These are phyloP conservation scores for Aptenodytes forsteri DNA, from an alignment of 2,113 vertebrate species.

Conservation along the genomic window DNA sequence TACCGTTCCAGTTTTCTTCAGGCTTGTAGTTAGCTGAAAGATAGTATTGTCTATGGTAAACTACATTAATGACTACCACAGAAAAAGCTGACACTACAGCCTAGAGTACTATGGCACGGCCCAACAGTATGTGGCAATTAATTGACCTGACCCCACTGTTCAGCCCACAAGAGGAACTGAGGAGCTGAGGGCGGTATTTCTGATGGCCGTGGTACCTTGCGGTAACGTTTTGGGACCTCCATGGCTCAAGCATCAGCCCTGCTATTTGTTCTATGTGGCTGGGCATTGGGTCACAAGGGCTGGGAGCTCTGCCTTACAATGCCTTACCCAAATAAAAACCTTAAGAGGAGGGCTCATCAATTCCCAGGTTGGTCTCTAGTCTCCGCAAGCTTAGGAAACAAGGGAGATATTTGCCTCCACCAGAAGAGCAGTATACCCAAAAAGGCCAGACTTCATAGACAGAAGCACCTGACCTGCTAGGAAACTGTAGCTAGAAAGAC, in stretches of 20 bases:
- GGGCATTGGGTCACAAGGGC: rapidly evolving
- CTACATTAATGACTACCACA: background rate
- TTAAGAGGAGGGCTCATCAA: background rate
- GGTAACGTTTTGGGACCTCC: rapidly evolving
- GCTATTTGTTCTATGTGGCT: background rate
- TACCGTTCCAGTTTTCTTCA: background rate
- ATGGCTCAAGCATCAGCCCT: background rate
- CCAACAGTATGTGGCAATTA: background rate
- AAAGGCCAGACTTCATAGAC: background rate
- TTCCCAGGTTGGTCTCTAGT: background rate
- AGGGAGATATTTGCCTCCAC: background rate
- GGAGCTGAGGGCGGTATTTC: background rate
- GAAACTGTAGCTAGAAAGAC: background rate
- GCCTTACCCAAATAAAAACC: background rate
- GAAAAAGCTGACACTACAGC: background rate
- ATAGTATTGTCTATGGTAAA: background rate
- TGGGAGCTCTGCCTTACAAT: rapidly evolving
- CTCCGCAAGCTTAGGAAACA: background rate
- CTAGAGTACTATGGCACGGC: rapidly evolving
- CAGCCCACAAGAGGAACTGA: background rate
- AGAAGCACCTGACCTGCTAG: background rate
- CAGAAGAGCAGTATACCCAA: rapidly evolving
- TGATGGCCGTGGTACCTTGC: rapidly evolving
- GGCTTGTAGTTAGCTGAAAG: background rate
- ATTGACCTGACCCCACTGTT: background rate